phyloP scores from a whole-genome alignment of 2,888 invertebrate species.

The Polylopha cassiicola region DNA sequence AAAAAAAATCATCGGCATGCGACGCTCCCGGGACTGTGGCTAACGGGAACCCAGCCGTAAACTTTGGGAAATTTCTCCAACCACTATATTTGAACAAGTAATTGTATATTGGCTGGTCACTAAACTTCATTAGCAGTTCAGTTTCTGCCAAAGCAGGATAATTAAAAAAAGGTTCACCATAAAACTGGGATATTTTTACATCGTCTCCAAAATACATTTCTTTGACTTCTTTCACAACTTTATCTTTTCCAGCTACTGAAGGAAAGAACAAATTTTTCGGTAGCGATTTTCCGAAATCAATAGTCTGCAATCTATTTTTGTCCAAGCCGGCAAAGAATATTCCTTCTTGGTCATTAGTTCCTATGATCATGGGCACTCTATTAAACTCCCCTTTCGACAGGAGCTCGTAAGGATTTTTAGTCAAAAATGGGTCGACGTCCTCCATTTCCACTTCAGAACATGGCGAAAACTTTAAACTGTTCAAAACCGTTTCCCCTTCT shows the following conservation, averaged over 20 bases:
- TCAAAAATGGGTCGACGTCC: conserved; percentile 55
- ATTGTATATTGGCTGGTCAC: conserved; percentile 44
- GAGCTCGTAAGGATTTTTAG: conserved; percentile 44
- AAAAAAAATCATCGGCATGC: conserved; percentile 59
- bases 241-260: conserved; percentile 31
- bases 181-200: conserved; percentile 45
- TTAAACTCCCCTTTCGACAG: conserved; percentile 45
- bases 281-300: conserved; percentile 46
- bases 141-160: conserved; percentile 47
- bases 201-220: conserved; percentile 55
- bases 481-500: conserved; percentile 9
- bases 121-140: conserved; percentile 41
- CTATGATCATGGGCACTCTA: conserved; percentile 59
- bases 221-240: conserved; percentile 40
- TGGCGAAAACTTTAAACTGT: conserved; percentile 4
- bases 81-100: conserved; percentile 53
- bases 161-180: conserved; percentile 45
- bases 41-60: conserved; percentile 30
- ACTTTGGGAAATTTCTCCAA: conserved; percentile 42
- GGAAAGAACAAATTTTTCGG: conserved; percentile 53
- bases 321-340: conserved; percentile 46
- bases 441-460: conserved; percentile 49
- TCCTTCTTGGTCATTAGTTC: conserved; percentile 51
- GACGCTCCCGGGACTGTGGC: conserved; percentile 41
- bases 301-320: conserved; percentile 40